Evolutionary conservation across 2,113 vertebrate genomes (phyloP), one percentile per base, ranked within the genome.

Genomic region (Verasper variegatus): DNA sequence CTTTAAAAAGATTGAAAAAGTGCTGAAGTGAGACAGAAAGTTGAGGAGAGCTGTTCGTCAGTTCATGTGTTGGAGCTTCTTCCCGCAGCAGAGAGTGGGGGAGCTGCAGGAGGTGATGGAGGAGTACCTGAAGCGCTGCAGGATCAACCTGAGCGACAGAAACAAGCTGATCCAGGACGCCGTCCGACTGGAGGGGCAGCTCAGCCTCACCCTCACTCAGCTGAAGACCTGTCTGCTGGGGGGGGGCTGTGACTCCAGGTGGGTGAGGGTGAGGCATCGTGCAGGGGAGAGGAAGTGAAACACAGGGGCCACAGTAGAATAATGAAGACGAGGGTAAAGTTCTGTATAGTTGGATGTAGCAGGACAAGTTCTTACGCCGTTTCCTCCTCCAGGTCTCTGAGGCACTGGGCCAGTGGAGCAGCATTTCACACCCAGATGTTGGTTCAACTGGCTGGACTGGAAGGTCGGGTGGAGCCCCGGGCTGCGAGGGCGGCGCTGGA

Each of bases 61-160:
- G 37, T 12, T 40, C 10, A 57, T 6, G 47, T 24, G 24, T 23
- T 1, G 83, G 20, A 15, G 47, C 52, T 4, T 49, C 0, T 14
- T 1, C 27, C 15, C 74, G 7, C 51, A 76, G 81, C 84, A 93
- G 82, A 82, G 74, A 62, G 84, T 90, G 4, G 71, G 55, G 61
- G 91, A 93, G 85, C 90, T 93, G 12, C 89, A 91, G 80, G 88
- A 92, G 65, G 58, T 92, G 66, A 91, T 92, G 85, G 92, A 93
- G 83, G 92, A 93, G 81, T 92, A 93, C 75, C 83, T 93, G 81
- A 94, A 93, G 70, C 90, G 93, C 65, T 91, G 85, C 13, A 71
- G 83, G 67, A 90, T 94, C 68, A 86, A 89, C 83, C 71, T 92
- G 76, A 84, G 23, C 1, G 78, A 93, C 55, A 82, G 63, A 49